Evolutionary conservation across 2,113 vertebrate genomes (phyloP).

Genomic region (Pseudolaguvia tuberculata): DNA sequence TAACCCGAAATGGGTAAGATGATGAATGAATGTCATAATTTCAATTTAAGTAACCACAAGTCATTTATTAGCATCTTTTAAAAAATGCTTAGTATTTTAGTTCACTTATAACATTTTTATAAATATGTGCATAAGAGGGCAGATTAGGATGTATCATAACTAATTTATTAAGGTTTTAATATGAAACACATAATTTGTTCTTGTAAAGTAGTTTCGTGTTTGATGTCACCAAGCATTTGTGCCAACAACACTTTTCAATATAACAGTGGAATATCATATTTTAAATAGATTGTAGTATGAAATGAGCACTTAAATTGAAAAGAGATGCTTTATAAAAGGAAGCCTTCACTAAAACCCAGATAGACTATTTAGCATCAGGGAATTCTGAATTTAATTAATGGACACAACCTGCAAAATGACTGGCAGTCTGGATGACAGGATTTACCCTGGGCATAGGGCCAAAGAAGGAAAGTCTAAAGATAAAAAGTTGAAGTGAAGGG

Average conservation of each 20-base stretch:
- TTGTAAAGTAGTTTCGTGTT: background rate
- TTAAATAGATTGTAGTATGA: background rate
- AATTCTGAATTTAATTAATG: background rate
- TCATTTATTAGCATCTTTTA: no score
- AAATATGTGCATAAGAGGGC: background rate
- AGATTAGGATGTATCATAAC: background rate
- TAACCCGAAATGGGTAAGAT: no score
- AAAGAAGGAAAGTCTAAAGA: background rate
- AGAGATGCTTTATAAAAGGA: background rate
- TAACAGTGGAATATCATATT: background rate
- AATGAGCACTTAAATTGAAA: background rate
- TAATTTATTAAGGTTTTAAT: background rate
- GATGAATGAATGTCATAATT: no score
- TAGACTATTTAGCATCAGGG: no score
- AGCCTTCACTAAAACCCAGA: no score
- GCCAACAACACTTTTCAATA: no score
- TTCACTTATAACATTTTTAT: background rate
- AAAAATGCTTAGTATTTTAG: background rate
- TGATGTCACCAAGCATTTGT: background rate
- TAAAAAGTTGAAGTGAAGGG: background rate
- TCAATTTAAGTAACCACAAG: no score
- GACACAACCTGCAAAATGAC: background rate
- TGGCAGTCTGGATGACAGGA: background rate
- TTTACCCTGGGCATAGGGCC: no score
- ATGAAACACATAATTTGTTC: constrained; percentile 2